Percentiles rank a stretch among this genome's conserved stretches.
These are phyloP conservation scores for Pipistrellus pipistrellus DNA, from an alignment of 2,797 vertebrate species.

Conservation along the genomic window DNA sequence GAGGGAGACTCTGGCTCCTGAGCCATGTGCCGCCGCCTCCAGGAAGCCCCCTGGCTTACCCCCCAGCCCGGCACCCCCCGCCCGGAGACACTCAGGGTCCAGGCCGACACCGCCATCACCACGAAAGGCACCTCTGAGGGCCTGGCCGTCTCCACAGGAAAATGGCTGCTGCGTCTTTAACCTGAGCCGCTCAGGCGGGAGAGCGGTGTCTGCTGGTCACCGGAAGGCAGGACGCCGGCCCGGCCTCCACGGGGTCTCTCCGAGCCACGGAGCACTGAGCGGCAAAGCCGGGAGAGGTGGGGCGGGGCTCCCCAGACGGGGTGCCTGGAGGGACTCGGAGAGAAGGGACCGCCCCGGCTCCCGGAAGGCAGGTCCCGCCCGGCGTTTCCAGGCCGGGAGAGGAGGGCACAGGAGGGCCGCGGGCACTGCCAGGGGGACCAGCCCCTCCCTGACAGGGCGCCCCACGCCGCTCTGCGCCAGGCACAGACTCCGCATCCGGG, in stretches of 20 bases:
- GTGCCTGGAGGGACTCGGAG: not conserved
- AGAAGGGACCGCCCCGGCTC: not conserved
- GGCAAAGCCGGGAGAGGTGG: accelerated
- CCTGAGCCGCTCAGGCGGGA: not conserved
- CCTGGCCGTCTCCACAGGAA: not conserved
- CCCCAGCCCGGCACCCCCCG: not conserved
- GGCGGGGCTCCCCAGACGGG: not conserved
- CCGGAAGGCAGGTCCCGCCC: accelerated
- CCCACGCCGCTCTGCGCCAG: not conserved
- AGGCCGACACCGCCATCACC: no score
- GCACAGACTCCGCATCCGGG: accelerated
- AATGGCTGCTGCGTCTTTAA: accelerated
- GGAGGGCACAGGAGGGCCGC: no score
- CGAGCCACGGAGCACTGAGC: not conserved
- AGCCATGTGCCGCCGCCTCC: not conserved
- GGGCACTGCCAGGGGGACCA: constrained; percentile 84
- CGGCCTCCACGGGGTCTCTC: accelerated
- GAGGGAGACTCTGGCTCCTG: not conserved
- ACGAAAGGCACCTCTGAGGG: not conserved
- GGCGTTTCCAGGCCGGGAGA: accelerated
- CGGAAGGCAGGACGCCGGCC: not conserved
- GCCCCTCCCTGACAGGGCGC: constrained; percentile 57
- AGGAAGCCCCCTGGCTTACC: not conserved
- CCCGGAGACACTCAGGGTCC: not conserved
- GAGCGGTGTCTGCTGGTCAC: no score